These are phyloP conservation scores for Anomalospiza imberbis DNA, from an alignment of 2,797 vertebrate species.

Conservation along the genomic window DNA sequence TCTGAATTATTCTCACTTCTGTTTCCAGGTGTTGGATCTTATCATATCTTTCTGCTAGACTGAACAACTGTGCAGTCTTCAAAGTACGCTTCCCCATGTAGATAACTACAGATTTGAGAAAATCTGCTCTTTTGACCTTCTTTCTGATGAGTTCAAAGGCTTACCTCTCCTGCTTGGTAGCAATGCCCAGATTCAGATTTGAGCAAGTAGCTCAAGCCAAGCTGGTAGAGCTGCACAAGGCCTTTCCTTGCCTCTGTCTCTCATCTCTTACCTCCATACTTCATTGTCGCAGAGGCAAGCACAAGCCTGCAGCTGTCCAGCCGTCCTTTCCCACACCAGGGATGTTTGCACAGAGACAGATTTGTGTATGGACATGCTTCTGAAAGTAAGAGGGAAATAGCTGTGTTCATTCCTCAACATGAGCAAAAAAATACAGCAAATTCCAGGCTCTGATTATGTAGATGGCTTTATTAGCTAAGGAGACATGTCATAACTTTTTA, in stretches of 20 bases:
- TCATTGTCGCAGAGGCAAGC: neutral
- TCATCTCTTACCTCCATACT: neutral
- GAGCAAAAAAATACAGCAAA: neutral
- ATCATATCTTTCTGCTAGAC: neutral
- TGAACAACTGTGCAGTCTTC: neutral
- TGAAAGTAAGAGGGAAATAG: neutral
- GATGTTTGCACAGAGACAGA: neutral
- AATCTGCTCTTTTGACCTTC: slow-evolving; percentile 22
- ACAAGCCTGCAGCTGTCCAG: neutral
- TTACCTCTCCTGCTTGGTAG: neutral
- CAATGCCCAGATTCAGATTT: neutral
- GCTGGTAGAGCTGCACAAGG: neutral
- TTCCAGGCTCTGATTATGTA: neutral
- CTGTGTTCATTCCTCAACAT: neutral
- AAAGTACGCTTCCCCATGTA: neutral
- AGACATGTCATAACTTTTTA: neutral
- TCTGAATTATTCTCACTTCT: slow-evolving; percentile 2
- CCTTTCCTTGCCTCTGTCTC: neutral
- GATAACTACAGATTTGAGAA: slow-evolving; percentile 1
- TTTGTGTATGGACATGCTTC: neutral
- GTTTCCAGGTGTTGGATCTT: neutral
- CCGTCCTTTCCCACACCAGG: neutral
- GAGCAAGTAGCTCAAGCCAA: neutral
- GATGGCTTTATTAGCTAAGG: neutral
- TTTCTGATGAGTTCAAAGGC: neutral